Percentiles rank a stretch among this genome's conserved stretches.
These are phyloP conservation scores for Vireo altiloquus DNA, from an alignment of 2,113 vertebrate genomes.

Conservation along the genomic window DNA sequence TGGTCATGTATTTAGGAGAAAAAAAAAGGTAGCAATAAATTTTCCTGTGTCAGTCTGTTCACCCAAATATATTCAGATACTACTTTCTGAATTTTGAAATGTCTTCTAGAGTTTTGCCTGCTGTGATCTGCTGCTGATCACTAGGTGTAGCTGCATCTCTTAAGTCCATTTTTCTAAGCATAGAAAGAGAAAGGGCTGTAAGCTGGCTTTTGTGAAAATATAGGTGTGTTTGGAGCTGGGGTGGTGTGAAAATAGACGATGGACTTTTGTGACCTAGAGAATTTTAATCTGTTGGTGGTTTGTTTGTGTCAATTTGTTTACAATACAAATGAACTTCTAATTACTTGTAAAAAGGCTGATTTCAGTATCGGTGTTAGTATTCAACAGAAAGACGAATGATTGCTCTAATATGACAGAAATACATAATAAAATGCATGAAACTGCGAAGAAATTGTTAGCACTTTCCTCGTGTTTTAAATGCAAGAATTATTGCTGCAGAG, in stretches of 20 bases:
- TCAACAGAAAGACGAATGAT: background rate
- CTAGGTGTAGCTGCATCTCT: slow-evolving; percentile 76
- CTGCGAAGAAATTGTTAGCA: background rate
- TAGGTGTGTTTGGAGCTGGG: background rate
- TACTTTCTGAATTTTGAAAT: background rate
- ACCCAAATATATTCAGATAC: background rate
- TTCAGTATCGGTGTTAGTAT: background rate
- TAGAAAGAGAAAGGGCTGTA: background rate
- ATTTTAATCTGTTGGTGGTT: background rate
- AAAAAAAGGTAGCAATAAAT: background rate
- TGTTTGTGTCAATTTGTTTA: background rate
- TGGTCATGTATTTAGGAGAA: background rate
- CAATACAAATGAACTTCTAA: background rate
- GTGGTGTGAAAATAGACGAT: background rate
- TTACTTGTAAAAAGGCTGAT: background rate
- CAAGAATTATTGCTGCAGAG: background rate
- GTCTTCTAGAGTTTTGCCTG: slow-evolving; percentile 16
- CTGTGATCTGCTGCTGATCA: slow-evolving; percentile 65
- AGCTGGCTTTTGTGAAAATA: background rate
- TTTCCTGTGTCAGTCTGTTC: background rate
- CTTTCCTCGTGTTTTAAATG: background rate
- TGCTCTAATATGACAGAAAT: background rate
- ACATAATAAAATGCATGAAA: background rate
- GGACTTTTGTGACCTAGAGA: background rate
- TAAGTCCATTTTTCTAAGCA: slow-evolving; percentile 45